These are phyloP conservation scores for Isichthys henryi DNA, from an alignment of 2,113 vertebrate genomes.

Conservation along the genomic window DNA sequence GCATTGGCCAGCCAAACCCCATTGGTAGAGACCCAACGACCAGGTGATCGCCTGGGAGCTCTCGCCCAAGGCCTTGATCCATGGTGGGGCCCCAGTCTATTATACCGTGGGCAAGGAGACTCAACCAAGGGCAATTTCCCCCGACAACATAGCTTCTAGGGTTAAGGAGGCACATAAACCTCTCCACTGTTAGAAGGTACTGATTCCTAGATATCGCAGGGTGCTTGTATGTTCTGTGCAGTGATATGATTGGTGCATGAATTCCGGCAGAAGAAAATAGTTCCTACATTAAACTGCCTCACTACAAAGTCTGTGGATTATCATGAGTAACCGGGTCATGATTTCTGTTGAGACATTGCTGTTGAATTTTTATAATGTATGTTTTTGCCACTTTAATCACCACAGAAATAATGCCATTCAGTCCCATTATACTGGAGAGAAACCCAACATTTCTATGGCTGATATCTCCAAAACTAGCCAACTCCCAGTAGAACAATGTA, in stretches of 20 bases:
- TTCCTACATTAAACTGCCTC: neutral
- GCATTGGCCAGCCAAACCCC: neutral
- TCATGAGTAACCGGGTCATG: neutral
- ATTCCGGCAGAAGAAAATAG: neutral
- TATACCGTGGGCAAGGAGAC: neutral
- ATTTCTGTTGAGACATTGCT: neutral
- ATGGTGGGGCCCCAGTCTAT: neutral
- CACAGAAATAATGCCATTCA: neutral
- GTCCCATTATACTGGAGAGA: neutral
- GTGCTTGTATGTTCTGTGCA: neutral
- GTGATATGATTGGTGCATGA: neutral
- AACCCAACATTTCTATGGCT: neutral
- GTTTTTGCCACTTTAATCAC: neutral
- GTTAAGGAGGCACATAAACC: neutral
- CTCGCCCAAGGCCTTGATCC: neutral
- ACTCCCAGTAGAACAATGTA: neutral
- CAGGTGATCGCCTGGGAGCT: neutral
- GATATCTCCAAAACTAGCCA: neutral
- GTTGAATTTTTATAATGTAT: neutral
- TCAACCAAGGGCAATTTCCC: neutral
- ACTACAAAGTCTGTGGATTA: neutral
- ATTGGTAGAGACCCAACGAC: no score
- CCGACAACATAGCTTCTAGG: neutral
- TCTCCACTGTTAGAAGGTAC: neutral
- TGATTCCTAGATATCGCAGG: neutral